Percentiles rank a stretch among this genome's conserved stretches.
These are phyloP conservation scores for Coregonus clupeaformis DNA, from an alignment of 2,113 vertebrate species.

Conservation along the genomic window DNA sequence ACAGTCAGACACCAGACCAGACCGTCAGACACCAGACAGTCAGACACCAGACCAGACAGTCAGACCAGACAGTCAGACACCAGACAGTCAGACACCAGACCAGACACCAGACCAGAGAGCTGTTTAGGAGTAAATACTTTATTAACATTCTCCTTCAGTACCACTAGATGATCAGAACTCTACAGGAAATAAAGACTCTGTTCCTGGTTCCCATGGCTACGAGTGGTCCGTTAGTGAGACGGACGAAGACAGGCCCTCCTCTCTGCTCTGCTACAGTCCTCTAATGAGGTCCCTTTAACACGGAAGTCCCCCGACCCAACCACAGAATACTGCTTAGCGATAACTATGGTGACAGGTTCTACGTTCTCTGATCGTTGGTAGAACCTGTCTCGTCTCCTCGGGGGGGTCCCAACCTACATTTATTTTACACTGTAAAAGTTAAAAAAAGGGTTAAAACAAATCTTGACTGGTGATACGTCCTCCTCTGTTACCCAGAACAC, in stretches of 20 bases:
- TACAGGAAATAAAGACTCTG: conserved; percentile 24
- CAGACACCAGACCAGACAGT: no score
- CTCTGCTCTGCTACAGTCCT: conserved; percentile 58
- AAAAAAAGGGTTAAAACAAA: conserved; percentile 36
- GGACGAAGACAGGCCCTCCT: conserved; percentile 40
- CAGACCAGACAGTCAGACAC: no score
- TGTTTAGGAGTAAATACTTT: conserved; percentile 99
- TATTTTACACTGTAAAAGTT: conserved; percentile 52
- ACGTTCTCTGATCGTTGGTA: conserved; percentile 26
- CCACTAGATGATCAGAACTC: conserved; percentile 75
- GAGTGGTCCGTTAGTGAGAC: conserved; percentile 59
- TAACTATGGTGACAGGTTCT: conserved; percentile 20
- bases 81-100: neutral
- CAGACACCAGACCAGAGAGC: no score
- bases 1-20: no score
- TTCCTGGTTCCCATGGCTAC: conserved; percentile 51
- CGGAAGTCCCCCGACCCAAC: conserved; percentile 24
- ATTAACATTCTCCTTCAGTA: conserved; percentile 92
- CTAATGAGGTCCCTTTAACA: conserved; percentile 62
- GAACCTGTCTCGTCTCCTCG: conserved; percentile 48
- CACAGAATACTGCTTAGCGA: conserved; percentile 31
- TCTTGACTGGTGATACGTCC: conserved; percentile 27
- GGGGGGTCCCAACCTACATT: conserved; percentile 34
- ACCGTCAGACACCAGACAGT: no score
- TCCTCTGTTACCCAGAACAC: conserved; percentile 29